Percentiles rank a stretch among this genome's conserved stretches.
These are phyloP conservation scores for Calephelis nemesis DNA, from an alignment of 1,140 invertebrate genomes.

Conservation along the genomic window DNA sequence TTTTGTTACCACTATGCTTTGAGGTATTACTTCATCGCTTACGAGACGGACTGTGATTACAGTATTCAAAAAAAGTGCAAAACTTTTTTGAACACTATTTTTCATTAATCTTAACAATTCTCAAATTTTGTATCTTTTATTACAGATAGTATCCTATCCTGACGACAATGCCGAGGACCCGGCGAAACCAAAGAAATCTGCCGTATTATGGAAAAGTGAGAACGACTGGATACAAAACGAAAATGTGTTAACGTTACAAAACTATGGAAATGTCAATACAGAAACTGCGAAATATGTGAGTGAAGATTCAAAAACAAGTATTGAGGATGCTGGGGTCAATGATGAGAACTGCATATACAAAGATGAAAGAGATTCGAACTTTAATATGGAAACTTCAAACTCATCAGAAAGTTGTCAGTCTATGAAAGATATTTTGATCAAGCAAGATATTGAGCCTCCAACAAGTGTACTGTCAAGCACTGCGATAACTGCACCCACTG, in stretches of 20 bases:
- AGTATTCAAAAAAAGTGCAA: too few relatives aligned
- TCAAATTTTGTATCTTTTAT: constrained; percentile 22
- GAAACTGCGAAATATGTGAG: constrained; percentile 64
- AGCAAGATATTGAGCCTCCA: constrained; percentile 53
- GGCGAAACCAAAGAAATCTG: constrained; percentile 68
- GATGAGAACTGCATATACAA: constrained; percentile 71
- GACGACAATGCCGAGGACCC: constrained; percentile 68
- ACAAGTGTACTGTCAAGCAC: constrained; percentile 57
- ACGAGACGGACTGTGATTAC: too few relatives aligned
- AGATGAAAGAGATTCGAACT: constrained; percentile 70
- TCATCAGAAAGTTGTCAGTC: constrained; percentile 74
- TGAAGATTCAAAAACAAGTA: constrained; percentile 71
- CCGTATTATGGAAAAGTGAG: constrained; percentile 65
- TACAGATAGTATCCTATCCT: constrained; percentile 70
- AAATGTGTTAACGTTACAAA: constrained; percentile 58
- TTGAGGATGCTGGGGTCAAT: constrained; percentile 67
- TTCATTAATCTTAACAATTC: too few relatives aligned
- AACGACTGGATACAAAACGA: constrained; percentile 65
- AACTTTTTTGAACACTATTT: too few relatives aligned
- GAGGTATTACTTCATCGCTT: constrained; percentile 1
- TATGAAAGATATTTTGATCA: constrained; percentile 61
- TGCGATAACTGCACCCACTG: constrained; percentile 45
- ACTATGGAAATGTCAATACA: constrained; percentile 57
- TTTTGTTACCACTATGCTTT: background rate
- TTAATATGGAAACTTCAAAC: constrained; percentile 74